phyloP scores from a whole-genome alignment of 2,797 vertebrate genomes.

The Lindbergichthys nudifrons region DNA sequence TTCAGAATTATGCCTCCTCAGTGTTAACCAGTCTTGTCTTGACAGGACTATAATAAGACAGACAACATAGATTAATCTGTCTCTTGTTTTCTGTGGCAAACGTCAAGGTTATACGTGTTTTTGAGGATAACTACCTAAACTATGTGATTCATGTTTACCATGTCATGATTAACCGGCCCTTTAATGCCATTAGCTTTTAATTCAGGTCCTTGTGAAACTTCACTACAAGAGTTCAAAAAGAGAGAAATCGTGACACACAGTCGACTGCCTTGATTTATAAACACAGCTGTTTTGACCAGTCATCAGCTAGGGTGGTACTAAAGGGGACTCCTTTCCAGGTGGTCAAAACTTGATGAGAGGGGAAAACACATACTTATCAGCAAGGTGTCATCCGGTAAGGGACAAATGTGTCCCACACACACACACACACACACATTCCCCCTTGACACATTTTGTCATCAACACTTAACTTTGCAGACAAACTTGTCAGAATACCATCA shows the following conservation, averaged over 20 bases:
- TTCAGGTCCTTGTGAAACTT: neutral
- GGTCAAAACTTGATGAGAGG: conserved; percentile 65
- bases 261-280: conserved; percentile 39
- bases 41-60: neutral
- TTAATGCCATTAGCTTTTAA: neutral
- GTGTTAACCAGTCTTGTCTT: neutral
- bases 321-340: conserved; percentile 63
- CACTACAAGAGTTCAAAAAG: conserved; percentile 14
- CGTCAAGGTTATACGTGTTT: neutral
- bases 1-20: neutral
- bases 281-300: conserved; percentile 67
- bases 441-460: neutral
- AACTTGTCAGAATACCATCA: neutral
- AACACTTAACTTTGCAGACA: neutral
- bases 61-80: conserved; percentile 2
- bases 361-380: conserved; percentile 58
- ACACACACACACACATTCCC: neutral
- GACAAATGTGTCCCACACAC: conserved; percentile 43
- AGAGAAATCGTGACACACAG: neutral
- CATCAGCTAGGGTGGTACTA: conserved; percentile 41
- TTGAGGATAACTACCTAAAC: neutral
- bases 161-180: neutral
- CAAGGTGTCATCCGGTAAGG: conserved; percentile 31
- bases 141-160: neutral
- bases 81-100: conserved; percentile 1